These are phyloP conservation scores for Brachionus paranguensis DNA, from an alignment of 1,140 invertebrate genomes.

Conservation along the genomic window DNA sequence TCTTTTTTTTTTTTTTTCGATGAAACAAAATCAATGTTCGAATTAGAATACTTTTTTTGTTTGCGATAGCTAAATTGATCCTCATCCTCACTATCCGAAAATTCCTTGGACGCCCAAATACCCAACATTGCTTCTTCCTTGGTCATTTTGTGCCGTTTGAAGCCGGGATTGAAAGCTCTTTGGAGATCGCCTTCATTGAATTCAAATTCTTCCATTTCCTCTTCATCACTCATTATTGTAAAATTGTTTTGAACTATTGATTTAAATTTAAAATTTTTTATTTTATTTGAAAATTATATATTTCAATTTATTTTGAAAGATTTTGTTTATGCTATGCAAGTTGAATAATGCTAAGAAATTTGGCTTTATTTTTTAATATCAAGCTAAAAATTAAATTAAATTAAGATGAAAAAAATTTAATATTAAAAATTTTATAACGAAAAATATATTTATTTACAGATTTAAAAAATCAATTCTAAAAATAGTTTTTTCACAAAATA, in stretches of 20 bases:
- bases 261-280: not conserved
- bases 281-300: not conserved
- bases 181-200: not conserved
- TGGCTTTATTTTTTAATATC: too few species aligned
- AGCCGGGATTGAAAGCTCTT: not conserved
- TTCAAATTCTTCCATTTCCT: constrained; percentile 36
- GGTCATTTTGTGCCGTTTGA: constrained; percentile 23
- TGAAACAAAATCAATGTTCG: not conserved
- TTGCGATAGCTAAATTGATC: constrained; percentile 12
- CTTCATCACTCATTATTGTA: constrained; percentile 35
- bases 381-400: too few species aligned
- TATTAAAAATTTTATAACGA: too few species aligned
- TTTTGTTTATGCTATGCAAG: not conserved
- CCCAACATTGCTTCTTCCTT: constrained; percentile 40
- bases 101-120: not conserved
- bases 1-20: not conserved
- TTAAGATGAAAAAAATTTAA: too few species aligned
- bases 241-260: not conserved
- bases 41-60: not conserved
- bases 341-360: too few species aligned
- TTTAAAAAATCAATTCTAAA: too few species aligned
- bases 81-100: constrained; percentile 14
- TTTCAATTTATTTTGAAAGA: not conserved
- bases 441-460: too few species aligned
- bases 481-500: too few species aligned